Evolutionary conservation across 2,113 vertebrate species (phyloP), one percentile per base, ranked within the genome.

Genomic region (Lanius collurio): DNA sequence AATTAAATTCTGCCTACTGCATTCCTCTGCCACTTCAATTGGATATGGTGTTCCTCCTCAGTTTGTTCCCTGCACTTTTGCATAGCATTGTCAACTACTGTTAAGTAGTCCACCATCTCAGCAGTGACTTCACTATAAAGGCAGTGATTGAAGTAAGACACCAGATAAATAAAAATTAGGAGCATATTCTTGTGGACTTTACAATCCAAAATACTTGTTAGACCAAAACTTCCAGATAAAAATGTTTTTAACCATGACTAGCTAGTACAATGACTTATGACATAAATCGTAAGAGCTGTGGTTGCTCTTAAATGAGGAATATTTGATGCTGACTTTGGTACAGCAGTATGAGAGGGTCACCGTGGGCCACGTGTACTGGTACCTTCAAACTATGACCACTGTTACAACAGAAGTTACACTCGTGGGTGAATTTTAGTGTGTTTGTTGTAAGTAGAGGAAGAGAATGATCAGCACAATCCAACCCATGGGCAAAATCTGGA

Each of bases 11-110:
- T 96, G 60, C 30, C 42, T 77, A 9, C 44, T 80, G 88, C 94
- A 95, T 97, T 96, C 90, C 93, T 91, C 92, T 97, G 95, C 79
- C 91, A 88, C 49, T 92, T 95, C 85, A 65, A 95, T 95, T 96
- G 68, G 94, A 83, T 90, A 88, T 91, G 90, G 90, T 96, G 79
- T 31, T 93, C 53, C 59, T 93, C 59, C 44, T 77, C 77, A 83
- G 17, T 69, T 87, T 85, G 39, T 47, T 68, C 67, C 62, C 50
- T 84, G 67, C 26, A 35, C 28, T 93, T 88, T 69, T 79, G 37
- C 75, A 69, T 42, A 59, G 21, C 55, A 33, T 49, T 89, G 49
- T 27, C 0, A 0, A 77, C 21, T 77, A 50, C 67, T 59, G 47
- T 80, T 91, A 83, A 74, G 41, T 76, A 83, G 46, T 76, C 23